Percentiles rank a stretch among this genome's conserved stretches.
Conservation (phyloP, 2,888 invertebrate species). For the Papilio demoleus region DNA sequence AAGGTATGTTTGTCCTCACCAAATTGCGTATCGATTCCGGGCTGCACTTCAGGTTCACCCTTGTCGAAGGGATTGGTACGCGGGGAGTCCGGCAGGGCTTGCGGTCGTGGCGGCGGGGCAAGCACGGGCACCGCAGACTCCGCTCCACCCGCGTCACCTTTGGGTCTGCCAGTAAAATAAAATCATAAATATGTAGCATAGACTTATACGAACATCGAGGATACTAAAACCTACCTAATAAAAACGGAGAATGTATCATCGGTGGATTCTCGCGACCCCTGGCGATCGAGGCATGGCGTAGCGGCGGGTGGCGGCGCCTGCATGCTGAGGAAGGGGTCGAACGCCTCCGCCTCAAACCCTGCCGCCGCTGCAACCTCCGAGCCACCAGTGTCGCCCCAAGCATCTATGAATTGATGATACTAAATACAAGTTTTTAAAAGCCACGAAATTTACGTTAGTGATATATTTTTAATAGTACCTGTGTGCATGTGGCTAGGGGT, state of each 20-base stretch:
- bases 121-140: conserved; percentile 85
- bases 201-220: too few relatives aligned
- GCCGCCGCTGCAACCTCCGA: conserved; percentile 67
- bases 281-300: conserved; percentile 85
- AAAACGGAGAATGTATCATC: conserved; percentile 92
- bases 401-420: conserved; percentile 53
- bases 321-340: conserved; percentile 92
- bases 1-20: conserved; percentile 42
- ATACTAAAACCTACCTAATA: conserved; percentile 84
- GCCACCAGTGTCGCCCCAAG: conserved; percentile 67
- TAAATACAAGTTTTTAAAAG: neutral
- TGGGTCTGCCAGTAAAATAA: conserved; percentile 74
- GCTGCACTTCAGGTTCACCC: conserved; percentile 70
- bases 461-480: conserved; percentile 50
- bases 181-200: neutral
- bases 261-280: conserved; percentile 90
- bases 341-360: conserved; percentile 89
- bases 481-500: conserved; percentile 67
- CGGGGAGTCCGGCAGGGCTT: conserved; percentile 81
- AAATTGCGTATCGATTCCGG: conserved; percentile 41
- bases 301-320: conserved; percentile 89
- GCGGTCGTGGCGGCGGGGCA: conserved; percentile 89
- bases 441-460: conserved; percentile 6
- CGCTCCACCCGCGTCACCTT: conserved; percentile 62
- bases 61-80: conserved; percentile 92